Evolutionary conservation across 1,140 invertebrate genomes (phyloP), one percentile per base, ranked within the genome.

Genomic region (Lethocerus indicus): DNA sequence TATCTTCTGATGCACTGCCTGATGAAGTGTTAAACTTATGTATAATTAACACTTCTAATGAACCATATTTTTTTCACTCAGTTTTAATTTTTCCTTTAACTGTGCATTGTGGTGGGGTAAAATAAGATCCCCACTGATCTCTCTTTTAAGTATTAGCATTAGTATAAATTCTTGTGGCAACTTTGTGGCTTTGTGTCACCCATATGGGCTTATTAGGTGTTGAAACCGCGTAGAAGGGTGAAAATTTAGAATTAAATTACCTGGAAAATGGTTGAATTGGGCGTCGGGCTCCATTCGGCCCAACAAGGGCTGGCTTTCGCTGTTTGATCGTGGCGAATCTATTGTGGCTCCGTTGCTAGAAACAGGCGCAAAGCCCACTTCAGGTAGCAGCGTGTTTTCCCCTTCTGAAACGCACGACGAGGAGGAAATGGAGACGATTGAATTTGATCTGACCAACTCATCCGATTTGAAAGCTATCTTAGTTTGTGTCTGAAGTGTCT

Each of bases 221-320:
- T n/a, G n/a, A n/a, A n/a, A n/a, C n/a, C n/a, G n/a, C n/a, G n/a
- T n/a, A n/a, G n/a, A n/a, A n/a, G n/a, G n/a, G 36, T 32, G 32
- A 51, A 24, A 32, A 54, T 24, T 50, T 39, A 51, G 37, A 27
- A 53, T 12, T 52, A 18, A 27, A 63, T 65, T 69, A 87, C 85
- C 84, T 71, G 82, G 76, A 65, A 88, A 87, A 57, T 79, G 75
- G 66, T 88, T 88, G 55, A 74, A 83, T 29, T 77, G 74, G 42
- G 79, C 70, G 63, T 86, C 82, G 54, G 78, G 68, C 58, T 85
- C 81, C 66, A 83, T 76, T 56, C 80, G 75, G 69, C 79, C 77
- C 24, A 90, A 73, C 54, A 91, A 75, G 63, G 87, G 87, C 71
- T 90, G 86, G 64, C 83, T 87, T 73, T 91, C 87, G 61, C 85